phyloP scores from a whole-genome alignment of 2,888 invertebrate genomes.

The Caradrina clavipalpis region DNA sequence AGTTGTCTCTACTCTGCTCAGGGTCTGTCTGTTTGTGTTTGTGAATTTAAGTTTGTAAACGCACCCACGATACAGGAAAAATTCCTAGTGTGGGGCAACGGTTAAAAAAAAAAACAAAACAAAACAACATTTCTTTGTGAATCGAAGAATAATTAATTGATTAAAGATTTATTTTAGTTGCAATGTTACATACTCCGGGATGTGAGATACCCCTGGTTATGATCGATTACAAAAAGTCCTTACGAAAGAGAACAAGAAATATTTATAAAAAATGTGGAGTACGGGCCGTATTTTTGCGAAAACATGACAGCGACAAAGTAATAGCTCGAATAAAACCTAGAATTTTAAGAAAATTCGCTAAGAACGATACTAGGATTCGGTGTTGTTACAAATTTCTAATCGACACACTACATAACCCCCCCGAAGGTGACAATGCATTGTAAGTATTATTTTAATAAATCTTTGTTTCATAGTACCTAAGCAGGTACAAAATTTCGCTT shows the following conservation, averaged over 20 bases:
- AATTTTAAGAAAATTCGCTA: slow-evolving; percentile 72
- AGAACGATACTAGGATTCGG: slow-evolving; percentile 68
- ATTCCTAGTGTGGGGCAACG: too few relatives aligned
- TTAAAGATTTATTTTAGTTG: slow-evolving; percentile 71
- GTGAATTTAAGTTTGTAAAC: too few relatives aligned
- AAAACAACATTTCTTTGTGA: too few relatives aligned
- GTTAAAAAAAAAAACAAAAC: too few relatives aligned
- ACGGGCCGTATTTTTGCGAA: slow-evolving; percentile 79
- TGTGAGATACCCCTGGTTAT: slow-evolving; percentile 80
- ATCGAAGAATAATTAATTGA: neutral
- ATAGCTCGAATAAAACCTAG: slow-evolving; percentile 73
- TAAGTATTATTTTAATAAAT: slow-evolving; percentile 25
- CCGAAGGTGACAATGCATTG: slow-evolving; percentile 44
- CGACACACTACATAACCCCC: slow-evolving; percentile 51
- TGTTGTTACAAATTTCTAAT: slow-evolving; percentile 81
- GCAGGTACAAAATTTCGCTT: too few relatives aligned
- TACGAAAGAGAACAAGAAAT: slow-evolving; percentile 50
- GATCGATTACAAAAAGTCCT: slow-evolving; percentile 70
- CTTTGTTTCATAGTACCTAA: too few relatives aligned
- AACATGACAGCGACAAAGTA: slow-evolving; percentile 70
- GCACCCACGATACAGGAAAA: too few relatives aligned
- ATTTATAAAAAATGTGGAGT: slow-evolving; percentile 72
- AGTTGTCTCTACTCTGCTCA: too few relatives aligned
- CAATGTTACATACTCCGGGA: slow-evolving; percentile 77
- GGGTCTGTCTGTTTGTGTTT: too few relatives aligned